Evolutionary conservation across 2,888 invertebrate species (phyloP).

Genomic region (Diarsia dahlii): DNA sequence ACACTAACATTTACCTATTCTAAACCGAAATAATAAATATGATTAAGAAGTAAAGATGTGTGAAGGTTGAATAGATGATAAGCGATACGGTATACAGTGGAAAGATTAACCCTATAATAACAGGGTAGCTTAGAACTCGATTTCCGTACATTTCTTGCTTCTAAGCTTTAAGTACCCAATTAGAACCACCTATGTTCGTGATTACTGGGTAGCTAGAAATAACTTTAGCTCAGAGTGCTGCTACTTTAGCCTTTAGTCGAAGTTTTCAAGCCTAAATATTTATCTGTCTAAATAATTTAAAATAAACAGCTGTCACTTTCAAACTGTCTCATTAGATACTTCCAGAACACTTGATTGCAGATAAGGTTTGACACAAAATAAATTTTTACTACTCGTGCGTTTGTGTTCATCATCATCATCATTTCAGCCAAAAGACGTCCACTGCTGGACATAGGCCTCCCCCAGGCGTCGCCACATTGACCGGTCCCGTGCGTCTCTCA

Average conservation of each 20-base stretch:
- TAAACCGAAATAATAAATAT: background rate
- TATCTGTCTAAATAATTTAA: background rate
- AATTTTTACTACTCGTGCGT: background rate
- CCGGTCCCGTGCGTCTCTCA: too few relatives aligned
- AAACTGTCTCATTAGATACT: background rate
- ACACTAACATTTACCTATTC: background rate
- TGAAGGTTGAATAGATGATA: slow-evolving; percentile 48
- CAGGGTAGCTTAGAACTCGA: slow-evolving; percentile 24
- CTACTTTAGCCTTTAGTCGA: too few relatives aligned
- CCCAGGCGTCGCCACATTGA: too few relatives aligned
- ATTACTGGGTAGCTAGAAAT: slow-evolving; percentile 5
- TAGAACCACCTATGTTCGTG: slow-evolving; percentile 26
- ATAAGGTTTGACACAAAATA: background rate
- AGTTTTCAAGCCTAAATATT: background rate
- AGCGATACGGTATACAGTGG: slow-evolving; percentile 21
- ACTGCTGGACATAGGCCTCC: too few relatives aligned
- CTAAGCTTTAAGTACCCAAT: slow-evolving; percentile 51
- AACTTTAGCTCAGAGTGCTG: background rate
- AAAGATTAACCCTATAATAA: slow-evolving; percentile 57
- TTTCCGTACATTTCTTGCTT: slow-evolving; percentile 42
- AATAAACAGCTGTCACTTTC: background rate
- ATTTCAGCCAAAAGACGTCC: too few relatives aligned
- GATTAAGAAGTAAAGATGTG: slow-evolving; percentile 1
- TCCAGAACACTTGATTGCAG: background rate
- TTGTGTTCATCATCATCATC: too few relatives aligned